phyloP scores from a whole-genome alignment of 2,113 vertebrate genomes.

The Apodemus speciosus region DNA sequence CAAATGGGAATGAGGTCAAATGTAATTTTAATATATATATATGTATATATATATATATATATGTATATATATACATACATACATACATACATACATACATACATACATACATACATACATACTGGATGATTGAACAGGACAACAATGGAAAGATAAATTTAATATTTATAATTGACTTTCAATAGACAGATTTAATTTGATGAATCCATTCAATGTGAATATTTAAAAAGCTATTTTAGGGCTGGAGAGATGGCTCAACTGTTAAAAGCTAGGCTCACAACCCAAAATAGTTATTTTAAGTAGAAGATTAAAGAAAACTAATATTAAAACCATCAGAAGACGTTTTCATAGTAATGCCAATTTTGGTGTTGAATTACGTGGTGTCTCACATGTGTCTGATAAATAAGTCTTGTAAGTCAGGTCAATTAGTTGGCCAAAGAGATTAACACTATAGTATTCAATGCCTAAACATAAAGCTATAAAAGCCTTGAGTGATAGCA shows the following conservation, averaged over 20 bases:
- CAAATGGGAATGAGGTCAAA: too few relatives aligned
- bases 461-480: neutral
- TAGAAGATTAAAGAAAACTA: neutral
- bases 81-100: too few relatives aligned
- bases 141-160: neutral
- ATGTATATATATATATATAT: too few relatives aligned
- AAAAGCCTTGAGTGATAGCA: neutral
- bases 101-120: too few relatives aligned
- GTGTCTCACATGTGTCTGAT: neutral
- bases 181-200: conserved; percentile 22
- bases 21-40: too few relatives aligned
- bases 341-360: neutral
- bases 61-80: too few relatives aligned
- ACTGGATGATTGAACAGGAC: neutral
- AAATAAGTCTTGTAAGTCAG: neutral
- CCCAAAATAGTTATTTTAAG: neutral
- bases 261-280: neutral
- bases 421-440: neutral
- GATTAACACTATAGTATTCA: neutral
- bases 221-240: neutral
- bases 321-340: conserved; percentile 3
- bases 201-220: neutral
- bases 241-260: neutral
- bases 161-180: neutral
- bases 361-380: neutral